Conservation (phyloP, 2,888 invertebrate genomes). For the Papilio elwesi region DNA sequence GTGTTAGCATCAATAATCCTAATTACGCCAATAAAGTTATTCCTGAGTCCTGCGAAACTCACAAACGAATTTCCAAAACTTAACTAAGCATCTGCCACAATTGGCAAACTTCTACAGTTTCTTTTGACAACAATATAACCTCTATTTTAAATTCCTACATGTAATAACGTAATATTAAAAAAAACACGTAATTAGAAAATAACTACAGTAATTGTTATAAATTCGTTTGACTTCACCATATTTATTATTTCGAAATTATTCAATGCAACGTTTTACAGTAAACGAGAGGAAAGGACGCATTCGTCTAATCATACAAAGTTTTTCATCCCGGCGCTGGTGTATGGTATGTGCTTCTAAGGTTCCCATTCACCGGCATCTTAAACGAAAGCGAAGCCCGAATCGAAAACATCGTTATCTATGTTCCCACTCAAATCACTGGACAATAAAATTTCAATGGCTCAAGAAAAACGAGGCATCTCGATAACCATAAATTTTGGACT, state of each 20-base stretch:
- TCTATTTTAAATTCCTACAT: not conserved
- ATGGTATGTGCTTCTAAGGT: conserved; percentile 52
- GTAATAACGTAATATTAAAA: no score
- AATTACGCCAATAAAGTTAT: no score
- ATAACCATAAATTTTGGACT: conserved; percentile 82
- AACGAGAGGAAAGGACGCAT: no score
- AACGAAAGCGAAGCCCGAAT: conserved; percentile 68
- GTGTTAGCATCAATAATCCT: no score
- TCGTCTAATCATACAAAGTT: conserved; percentile 2
- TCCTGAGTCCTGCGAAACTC: no score
- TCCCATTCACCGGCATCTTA: conserved; percentile 67
- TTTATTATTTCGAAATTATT: not conserved
- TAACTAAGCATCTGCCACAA: no score
- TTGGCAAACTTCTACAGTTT: no score
- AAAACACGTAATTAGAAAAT: no score
- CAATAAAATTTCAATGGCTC: conserved; percentile 79
- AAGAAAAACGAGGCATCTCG: conserved; percentile 78
- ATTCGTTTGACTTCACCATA: not conserved
- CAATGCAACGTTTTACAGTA: not conserved
- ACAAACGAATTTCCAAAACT: no score
- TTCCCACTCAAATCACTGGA: conserved; percentile 80
- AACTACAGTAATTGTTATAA: not conserved
- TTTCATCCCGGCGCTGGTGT: conserved; percentile 26
- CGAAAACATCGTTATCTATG: conserved; percentile 81
- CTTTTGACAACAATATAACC: not conserved